Base-by-base conservation (phyloP, 64 coral and sea anemone species). In the Stichodactyla helianthus region DNA sequence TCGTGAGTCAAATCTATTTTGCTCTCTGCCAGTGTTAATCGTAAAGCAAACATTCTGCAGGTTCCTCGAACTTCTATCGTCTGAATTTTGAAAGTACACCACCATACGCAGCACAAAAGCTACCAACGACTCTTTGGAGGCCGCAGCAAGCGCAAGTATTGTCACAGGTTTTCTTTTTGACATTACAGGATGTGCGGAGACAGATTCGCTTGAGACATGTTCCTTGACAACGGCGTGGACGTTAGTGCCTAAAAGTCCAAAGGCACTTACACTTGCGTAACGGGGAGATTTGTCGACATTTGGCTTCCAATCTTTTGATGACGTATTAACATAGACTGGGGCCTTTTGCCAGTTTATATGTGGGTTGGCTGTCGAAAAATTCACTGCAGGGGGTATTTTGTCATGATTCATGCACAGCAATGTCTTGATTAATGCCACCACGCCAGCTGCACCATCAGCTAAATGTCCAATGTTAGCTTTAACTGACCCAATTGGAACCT, bases 301-400 rank as follows among this genome's bases (percentile, higher is more conserved):
- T 70, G 65, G 65, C 65, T 70, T 70, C 65, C 65, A 70, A 26
- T 70, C 22, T 70, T 23, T 8, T 20, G 65, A 20, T 5, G 65
- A 70, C 19, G 65, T 70, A 25, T 70, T 70, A 25, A 70, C 65
- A 70, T 70, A 70, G 22, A 70, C 65, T 5, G 65, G 65, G 23
- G 65, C 65, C 10, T 70, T 70, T 6, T 70, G 65, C 65, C 65
- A 70, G 65, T 70, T 70, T 70, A 70, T 70, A 70, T 70, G 65
- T 7, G 65, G 65, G n/a, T 70, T 70, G 22, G 65, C 19, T 70
- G n/a, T 70, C 19, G 20, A 70, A 70, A 70, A 70, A 23, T 70
- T 70, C n/a, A 23, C 65, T 70, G 65, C 65, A 8, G 65, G 65
- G n/a, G 65, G 65, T 25, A 70, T 70, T 70, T 70, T 70, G 23